A percentile compares a stretch with the other conserved stretches of the same genome.
phyloP scores from a whole-genome alignment of 2,113 vertebrate species.

The Onychorhynchus coronatus region DNA sequence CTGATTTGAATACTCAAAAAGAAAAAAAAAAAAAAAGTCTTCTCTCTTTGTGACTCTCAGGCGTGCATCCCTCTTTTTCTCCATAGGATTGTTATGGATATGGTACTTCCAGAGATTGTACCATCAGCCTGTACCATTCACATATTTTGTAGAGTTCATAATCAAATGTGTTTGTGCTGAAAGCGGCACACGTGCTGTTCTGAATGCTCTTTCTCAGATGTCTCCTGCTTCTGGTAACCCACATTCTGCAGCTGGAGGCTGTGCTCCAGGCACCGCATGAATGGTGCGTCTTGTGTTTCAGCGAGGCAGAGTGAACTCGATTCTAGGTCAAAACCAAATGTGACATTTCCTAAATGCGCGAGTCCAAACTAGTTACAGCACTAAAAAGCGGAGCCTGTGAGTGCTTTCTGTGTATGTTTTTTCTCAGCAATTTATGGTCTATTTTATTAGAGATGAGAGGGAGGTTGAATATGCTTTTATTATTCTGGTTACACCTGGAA shows the following conservation, averaged over 20 bases:
- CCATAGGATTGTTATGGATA: not conserved
- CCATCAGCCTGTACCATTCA: not conserved
- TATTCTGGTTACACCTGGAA: not conserved
- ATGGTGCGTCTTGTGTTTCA: constrained; percentile 14
- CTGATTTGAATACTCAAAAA: not conserved
- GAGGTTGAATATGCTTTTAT: not conserved
- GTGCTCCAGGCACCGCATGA: not conserved
- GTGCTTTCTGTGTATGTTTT: not conserved
- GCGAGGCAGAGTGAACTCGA: not conserved
- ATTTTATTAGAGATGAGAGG: rapidly evolving
- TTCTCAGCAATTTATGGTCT: not conserved
- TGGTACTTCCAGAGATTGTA: not conserved
- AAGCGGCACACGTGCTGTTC: constrained; percentile 36
- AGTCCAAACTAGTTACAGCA: not conserved
- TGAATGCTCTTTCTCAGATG: constrained; percentile 60
- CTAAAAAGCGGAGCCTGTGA: not conserved
- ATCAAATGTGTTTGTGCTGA: not conserved
- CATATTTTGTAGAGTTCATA: constrained; percentile 1
- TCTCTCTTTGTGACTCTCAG: not conserved
- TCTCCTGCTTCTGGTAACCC: constrained; percentile 50
- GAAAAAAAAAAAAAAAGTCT: not conserved
- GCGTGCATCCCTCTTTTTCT: not conserved
- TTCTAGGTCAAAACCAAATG: constrained; percentile 53
- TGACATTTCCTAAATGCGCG: not conserved
- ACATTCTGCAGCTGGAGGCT: constrained; percentile 57